A percentile compares a stretch with the other conserved stretches of the same genome.
Evolutionary conservation across 2,797 vertebrate genomes (phyloP).

Genomic region (Esox lucius): DNA sequence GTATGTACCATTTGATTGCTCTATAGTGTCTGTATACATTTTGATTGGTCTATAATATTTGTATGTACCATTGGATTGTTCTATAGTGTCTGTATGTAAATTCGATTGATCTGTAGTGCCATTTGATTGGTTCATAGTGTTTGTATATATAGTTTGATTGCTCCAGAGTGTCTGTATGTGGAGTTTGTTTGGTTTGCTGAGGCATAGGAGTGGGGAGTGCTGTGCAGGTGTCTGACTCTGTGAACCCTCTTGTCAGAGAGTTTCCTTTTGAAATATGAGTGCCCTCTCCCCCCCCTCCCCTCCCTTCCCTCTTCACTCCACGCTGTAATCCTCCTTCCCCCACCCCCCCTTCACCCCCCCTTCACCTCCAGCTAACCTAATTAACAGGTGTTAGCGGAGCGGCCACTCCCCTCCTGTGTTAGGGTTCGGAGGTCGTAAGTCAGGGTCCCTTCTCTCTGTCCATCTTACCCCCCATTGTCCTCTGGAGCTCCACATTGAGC

Average conservation of each 20-base stretch:
- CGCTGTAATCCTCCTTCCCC: too few relatives aligned
- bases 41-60: too few relatives aligned
- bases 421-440: background rate
- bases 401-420: slow-evolving; percentile 18
- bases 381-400: slow-evolving; percentile 40
- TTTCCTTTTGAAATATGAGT: slow-evolving; percentile 12
- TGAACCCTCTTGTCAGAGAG: slow-evolving; percentile 2
- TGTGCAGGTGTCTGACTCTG: slow-evolving; percentile 4
- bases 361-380: slow-evolving; percentile 43
- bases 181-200: background rate
- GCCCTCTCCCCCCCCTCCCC: background rate
- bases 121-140: too few relatives aligned
- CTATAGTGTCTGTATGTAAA: too few relatives aligned
- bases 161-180: too few relatives aligned
- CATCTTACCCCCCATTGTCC: slow-evolving; percentile 15
- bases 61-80: too few relatives aligned
- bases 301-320: background rate
- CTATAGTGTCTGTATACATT: too few relatives aligned
- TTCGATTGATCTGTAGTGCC: too few relatives aligned
- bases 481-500: background rate
- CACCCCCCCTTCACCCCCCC: too few relatives aligned
- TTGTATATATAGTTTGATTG: too few relatives aligned
- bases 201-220: too few relatives aligned
- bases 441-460: background rate
- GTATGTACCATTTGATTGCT: too few relatives aligned